Percentiles rank a stretch among this genome's conserved stretches.
Evolutionary conservation across 2,888 invertebrate species (phyloP).

Genomic region (Mimachlamys varia): DNA sequence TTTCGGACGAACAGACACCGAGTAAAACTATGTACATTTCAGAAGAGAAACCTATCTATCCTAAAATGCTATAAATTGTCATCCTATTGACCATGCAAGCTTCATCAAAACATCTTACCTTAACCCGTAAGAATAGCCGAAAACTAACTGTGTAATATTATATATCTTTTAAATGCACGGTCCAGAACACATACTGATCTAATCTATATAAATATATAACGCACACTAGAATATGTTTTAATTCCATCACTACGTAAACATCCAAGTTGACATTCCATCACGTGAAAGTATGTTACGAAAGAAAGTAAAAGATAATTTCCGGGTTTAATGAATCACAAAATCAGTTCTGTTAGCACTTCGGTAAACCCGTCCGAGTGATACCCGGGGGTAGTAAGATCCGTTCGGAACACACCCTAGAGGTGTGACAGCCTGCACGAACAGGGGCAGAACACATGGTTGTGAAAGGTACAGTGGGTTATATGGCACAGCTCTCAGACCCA

Average conservation of each 20-base stretch:
- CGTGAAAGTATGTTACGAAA: background rate
- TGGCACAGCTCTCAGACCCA: background rate
- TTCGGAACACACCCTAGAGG: background rate
- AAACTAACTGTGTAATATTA: background rate
- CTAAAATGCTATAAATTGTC: background rate
- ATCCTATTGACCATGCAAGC: background rate
- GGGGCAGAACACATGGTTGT: background rate
- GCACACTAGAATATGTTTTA: background rate
- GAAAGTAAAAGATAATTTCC: background rate
- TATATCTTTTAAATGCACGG: background rate
- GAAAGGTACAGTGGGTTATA: background rate
- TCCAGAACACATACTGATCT: background rate
- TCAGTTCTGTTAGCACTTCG: background rate
- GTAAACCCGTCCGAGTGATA: background rate
- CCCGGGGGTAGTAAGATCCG: background rate
- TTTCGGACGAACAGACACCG: background rate
- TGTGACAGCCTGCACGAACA: background rate
- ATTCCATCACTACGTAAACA: background rate
- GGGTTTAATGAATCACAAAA: background rate
- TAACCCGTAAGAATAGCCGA: background rate
- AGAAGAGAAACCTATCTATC: background rate
- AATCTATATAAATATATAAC: background rate
- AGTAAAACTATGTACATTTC: background rate
- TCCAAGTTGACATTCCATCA: conserved; percentile 7
- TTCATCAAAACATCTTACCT: background rate